Evolutionary conservation across 2,113 vertebrate genomes (phyloP), one percentile per base, ranked within the genome.

Genomic region (Dasyprocta punctata): DNA sequence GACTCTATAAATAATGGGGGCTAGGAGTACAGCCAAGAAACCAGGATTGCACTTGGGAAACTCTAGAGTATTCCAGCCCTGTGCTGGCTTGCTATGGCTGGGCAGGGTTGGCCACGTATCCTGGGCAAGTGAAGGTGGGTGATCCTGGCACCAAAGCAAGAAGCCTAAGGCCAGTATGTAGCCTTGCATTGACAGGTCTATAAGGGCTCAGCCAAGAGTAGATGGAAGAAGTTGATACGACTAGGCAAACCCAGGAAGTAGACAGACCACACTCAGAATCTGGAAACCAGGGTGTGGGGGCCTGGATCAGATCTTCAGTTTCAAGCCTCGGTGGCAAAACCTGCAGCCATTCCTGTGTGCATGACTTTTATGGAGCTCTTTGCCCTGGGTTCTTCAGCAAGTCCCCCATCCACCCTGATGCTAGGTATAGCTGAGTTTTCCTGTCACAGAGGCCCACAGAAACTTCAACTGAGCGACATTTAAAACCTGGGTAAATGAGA

Each of bases 161-260:
- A 84, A 47, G 52, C 90, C 33, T 60, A 7, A 56, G 54, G 56
- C 19, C 19, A 20, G 56, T 56, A 17, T 4, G 19, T 20, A 56
- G 16, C 56, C 56, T 7, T 16, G 69, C 17, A 11, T 81, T 28
- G 2, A 75, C 24, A 86, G 19, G 19, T 44, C 38, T n/a, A 0
- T 8, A 36, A 83, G 20, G 14, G 24, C 36, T 11, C 9, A 17
- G 20, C 17, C 28, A 17, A 54, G 41, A 22, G 24, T 44, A 47
- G 12, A 8, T 44, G 49, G 28, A 26, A n/a, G 56, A 7, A 2
- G 49, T 4, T 1, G 9, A 28, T 41, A 0, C 1, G 17, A 5
- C 10, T 1, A 4, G 28, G 16, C 4, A 17, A 52, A 33, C 17
- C 60, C 36, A 4, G 60, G 5, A 41, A 60, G n/a, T 4, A 71